A percentile compares a stretch with the other conserved stretches of the same genome.
phyloP scores from a whole-genome alignment of 2,888 invertebrate genomes.

The Cordilura impudica region DNA sequence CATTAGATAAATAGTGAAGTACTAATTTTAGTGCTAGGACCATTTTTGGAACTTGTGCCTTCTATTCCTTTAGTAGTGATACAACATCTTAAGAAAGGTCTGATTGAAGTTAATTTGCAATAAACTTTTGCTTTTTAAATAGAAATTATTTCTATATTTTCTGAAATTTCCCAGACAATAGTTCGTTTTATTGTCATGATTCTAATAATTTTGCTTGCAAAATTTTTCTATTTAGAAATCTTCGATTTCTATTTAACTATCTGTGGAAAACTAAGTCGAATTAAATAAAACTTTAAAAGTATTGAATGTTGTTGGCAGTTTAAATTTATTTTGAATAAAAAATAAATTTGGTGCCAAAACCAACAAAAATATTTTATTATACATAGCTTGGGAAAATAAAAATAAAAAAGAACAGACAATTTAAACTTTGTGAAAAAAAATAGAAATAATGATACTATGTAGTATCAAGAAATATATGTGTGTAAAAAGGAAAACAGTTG shows the following conservation, averaged over 20 bases:
- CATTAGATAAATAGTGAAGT: too few species aligned
- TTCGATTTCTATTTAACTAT: background rate
- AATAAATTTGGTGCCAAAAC: slow-evolving; percentile 46
- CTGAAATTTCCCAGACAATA: too few species aligned
- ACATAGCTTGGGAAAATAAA: background rate
- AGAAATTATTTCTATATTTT: too few species aligned
- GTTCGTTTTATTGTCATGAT: too few species aligned
- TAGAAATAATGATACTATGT: background rate
- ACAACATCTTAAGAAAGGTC: too few species aligned
- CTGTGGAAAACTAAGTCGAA: background rate
- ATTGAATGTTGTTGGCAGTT: slow-evolving; percentile 45
- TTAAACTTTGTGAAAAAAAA: slow-evolving; percentile 4
- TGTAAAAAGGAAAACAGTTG: slow-evolving; percentile 35
- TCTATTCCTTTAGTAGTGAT: too few species aligned
- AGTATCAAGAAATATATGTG: background rate
- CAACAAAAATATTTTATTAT: slow-evolving; percentile 2
- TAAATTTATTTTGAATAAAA: slow-evolving; percentile 26
- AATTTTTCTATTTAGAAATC: too few species aligned
- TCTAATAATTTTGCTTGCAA: too few species aligned
- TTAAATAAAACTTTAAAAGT: slow-evolving; percentile 13
- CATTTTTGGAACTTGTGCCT: too few species aligned
- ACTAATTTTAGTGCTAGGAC: too few species aligned
- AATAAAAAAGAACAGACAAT: slow-evolving; percentile 38
- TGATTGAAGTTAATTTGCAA: too few species aligned
- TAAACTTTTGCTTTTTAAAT: too few species aligned